Percentiles rank a stretch among this genome's conserved stretches.
Conservation (phyloP, 2,888 invertebrate species). For the Sepioteuthis lessoniana region DNA sequence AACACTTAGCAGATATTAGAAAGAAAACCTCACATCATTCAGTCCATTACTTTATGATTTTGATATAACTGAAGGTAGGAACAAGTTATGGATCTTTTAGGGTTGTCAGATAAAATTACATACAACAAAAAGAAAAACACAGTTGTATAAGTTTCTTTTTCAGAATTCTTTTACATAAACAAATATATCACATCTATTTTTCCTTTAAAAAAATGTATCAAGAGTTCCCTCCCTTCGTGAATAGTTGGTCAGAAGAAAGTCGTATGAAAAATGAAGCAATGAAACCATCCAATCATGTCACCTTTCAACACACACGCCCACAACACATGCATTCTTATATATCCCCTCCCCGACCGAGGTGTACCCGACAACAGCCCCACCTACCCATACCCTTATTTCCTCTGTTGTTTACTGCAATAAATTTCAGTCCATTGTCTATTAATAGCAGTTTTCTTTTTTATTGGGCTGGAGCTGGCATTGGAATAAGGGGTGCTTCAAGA, state of each 20-base stretch:
- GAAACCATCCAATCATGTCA: neutral
- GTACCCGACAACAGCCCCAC: neutral
- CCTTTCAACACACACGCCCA: neutral
- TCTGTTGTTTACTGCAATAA: neutral
- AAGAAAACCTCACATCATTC: no score
- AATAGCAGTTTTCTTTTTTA: neutral
- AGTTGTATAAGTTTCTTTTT: neutral
- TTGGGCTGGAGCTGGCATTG: slow-evolving; percentile 85
- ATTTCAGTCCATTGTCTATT: neutral
- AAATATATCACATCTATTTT: slow-evolving; percentile 24
- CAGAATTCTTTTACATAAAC: neutral
- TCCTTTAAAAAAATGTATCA: neutral
- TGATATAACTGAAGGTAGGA: neutral
- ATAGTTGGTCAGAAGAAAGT: neutral
- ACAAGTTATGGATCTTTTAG: neutral
- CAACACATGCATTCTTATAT: neutral
- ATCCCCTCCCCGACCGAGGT: neutral
- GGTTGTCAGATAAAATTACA: neutral
- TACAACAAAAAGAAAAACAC: neutral
- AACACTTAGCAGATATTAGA: no score
- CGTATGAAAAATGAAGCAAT: neutral
- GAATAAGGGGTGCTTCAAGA: slow-evolving; percentile 85
- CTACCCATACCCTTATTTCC: neutral
- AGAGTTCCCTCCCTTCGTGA: neutral
- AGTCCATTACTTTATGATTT: neutral